Conservation (phyloP, 1,140 invertebrate genomes). For the Pentalonia nigronervosa region DNA sequence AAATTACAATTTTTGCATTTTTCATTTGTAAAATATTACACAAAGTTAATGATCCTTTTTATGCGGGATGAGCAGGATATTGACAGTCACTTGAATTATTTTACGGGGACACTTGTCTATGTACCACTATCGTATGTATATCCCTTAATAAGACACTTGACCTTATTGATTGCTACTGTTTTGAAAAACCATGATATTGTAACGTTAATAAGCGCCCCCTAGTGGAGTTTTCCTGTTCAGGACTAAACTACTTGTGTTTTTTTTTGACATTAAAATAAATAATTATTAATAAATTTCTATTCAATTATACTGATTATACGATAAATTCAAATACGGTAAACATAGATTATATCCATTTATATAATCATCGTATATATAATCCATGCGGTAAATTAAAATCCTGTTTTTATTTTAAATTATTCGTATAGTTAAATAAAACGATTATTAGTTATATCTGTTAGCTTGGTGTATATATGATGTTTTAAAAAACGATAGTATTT, state of each 20-base stretch:
- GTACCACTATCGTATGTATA: slow-evolving; percentile 43
- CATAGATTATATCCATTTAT: not conserved
- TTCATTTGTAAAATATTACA: not conserved
- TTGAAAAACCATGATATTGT: not conserved
- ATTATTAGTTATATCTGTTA: not conserved
- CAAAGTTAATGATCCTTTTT: slow-evolving; percentile 7
- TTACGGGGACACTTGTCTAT: slow-evolving; percentile 26
- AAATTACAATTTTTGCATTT: slow-evolving; percentile 16
- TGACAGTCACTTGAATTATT: slow-evolving; percentile 36
- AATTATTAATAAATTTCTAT: not conserved
- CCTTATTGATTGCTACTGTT: slow-evolving; percentile 43
- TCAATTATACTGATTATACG: not conserved
- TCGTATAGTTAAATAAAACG: not conserved
- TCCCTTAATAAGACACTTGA: slow-evolving; percentile 34
- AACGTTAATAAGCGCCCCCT: not conserved
- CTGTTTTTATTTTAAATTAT: not conserved
- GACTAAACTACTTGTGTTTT: not conserved
- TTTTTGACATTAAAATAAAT: not conserved
- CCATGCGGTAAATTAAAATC: not conserved
- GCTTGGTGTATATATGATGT: not conserved
- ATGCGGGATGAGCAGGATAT: not conserved
- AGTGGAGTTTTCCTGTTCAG: not conserved
- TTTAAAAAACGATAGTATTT: not conserved
- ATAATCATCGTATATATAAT: not conserved
- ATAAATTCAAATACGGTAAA: not conserved